Percentiles rank a stretch among this genome's conserved stretches.
phyloP scores from a whole-genome alignment of 2,797 vertebrate genomes.

The Arrhamphus sclerolepis region DNA sequence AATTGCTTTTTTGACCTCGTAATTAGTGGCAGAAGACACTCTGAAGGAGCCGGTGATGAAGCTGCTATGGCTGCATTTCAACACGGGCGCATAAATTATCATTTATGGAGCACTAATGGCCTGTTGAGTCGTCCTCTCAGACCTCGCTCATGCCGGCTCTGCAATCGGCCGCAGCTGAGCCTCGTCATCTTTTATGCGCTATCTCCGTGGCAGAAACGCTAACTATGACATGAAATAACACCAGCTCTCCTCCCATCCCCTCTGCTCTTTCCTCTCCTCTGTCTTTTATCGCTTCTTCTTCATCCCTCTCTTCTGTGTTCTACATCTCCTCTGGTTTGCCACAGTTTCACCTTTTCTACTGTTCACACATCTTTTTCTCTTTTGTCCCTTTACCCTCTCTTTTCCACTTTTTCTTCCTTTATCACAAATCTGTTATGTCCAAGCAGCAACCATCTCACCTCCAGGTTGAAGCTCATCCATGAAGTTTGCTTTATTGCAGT shows the following conservation, averaged over 20 bases:
- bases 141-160: slow-evolving; percentile 41
- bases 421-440: too few species aligned
- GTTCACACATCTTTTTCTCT: not conserved
- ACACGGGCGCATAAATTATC: slow-evolving; percentile 79
- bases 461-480: too few species aligned
- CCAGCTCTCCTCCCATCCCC: slow-evolving; percentile 40
- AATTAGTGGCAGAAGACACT: slow-evolving; percentile 81
- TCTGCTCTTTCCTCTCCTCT: slow-evolving; percentile 13
- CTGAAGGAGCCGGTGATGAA: slow-evolving; percentile 77
- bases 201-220: slow-evolving; percentile 18
- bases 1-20: slow-evolving; percentile 87
- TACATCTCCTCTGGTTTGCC: not conserved
- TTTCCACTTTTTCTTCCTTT: too few species aligned
- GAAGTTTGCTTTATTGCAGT: too few species aligned
- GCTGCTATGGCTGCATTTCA: slow-evolving; percentile 77
- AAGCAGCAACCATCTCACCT: too few species aligned
- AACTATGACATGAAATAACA: slow-evolving; percentile 56
- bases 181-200: slow-evolving; percentile 53
- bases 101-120: slow-evolving; percentile 81
- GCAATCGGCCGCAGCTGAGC: slow-evolving; percentile 31
- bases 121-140: slow-evolving; percentile 72
- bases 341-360: not conserved
- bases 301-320: not conserved
- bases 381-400: not conserved
- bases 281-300: not conserved